Evolutionary conservation across 2,113 vertebrate species (phyloP).

Genomic region (Equus przewalskii): DNA sequence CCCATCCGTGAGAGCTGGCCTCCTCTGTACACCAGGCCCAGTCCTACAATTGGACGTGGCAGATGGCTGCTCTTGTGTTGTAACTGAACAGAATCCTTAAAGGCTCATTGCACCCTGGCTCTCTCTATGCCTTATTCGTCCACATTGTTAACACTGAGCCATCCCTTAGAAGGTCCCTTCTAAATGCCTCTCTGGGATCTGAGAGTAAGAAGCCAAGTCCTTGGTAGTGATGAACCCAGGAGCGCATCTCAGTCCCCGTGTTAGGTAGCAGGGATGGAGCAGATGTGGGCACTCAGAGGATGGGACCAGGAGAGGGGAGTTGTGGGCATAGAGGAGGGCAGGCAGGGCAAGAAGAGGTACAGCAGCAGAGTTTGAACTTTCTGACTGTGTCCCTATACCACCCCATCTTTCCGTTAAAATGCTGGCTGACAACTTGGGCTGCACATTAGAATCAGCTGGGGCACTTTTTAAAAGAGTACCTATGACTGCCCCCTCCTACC

Average conservation of each 20-base stretch:
- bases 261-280: background rate
- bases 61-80: background rate
- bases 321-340: background rate
- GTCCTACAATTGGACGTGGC: background rate
- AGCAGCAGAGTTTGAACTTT: background rate
- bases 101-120: background rate
- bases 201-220: background rate
- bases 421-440: background rate
- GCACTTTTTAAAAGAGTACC: background rate
- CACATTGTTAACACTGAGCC: background rate
- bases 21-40: background rate
- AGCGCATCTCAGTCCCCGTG: background rate
- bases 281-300: background rate
- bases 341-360: background rate
- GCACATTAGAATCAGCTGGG: background rate
- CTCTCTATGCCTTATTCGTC: background rate
- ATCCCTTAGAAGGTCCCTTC: background rate
- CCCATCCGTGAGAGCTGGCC: background rate
- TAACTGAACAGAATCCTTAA: background rate
- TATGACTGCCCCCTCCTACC: background rate
- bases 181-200: background rate
- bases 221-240: background rate
- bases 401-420: background rate
- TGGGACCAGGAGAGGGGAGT: background rate
- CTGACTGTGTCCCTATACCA: background rate